A percentile compares a stretch with the other conserved stretches of the same genome.
Evolutionary conservation across 2,113 vertebrate genomes (phyloP).

Genomic region (Sigmodon hispidus): DNA sequence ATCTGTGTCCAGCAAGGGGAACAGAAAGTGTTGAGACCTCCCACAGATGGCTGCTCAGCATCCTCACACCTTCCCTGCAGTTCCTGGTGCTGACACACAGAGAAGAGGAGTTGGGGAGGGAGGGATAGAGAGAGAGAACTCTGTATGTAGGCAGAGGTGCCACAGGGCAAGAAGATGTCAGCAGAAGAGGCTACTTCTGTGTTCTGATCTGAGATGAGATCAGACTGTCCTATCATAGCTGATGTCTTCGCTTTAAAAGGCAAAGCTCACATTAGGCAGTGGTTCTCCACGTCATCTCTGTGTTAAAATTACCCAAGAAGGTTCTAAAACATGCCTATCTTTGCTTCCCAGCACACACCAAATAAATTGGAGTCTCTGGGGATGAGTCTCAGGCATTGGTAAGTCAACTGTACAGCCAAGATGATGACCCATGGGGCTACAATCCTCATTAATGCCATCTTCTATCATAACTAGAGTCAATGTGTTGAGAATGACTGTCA

Average conservation of each 20-base stretch:
- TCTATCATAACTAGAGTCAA: conserved; percentile 48
- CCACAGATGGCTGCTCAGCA: background rate
- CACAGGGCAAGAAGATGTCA: background rate
- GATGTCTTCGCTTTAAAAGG: background rate
- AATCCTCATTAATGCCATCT: conserved; percentile 23
- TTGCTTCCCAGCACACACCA: background rate
- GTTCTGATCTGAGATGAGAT: conserved; percentile 23
- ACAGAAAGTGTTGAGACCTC: background rate
- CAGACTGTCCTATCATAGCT: conserved; percentile 18
- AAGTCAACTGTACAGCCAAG: background rate
- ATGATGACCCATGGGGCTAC: background rate
- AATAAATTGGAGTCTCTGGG: background rate
- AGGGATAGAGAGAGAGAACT: too few species aligned
- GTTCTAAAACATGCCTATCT: background rate
- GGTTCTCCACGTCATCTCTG: background rate
- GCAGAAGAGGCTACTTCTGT: background rate
- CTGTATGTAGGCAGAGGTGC: background rate
- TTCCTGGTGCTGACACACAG: background rate
- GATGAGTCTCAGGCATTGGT: background rate
- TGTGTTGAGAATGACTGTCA: conserved; percentile 27
- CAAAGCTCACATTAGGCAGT: background rate
- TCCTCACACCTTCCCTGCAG: background rate
- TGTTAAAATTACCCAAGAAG: background rate
- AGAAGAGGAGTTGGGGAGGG: too few species aligned
- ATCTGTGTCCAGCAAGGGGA: background rate